Base-by-base conservation (phyloP, 2,888 invertebrate species). In the Trissolcus japonicus region DNA sequence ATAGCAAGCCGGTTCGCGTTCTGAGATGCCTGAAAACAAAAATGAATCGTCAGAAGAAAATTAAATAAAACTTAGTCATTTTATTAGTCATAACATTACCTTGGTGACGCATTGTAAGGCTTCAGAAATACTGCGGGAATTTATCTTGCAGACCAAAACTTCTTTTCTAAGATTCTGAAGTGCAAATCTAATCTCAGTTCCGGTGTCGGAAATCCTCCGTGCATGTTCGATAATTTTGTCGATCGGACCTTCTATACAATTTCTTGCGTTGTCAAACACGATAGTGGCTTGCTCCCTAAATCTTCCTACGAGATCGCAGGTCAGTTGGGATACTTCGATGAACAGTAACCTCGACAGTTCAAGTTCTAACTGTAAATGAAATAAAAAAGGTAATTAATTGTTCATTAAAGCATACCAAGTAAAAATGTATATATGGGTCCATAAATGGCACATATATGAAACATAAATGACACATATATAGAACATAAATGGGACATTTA, bases 271-370 rank as follows among this genome's bases (percentile, higher is more conserved):
- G 60, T 68, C 65, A 40, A 65, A 72, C 9, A 67, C 46, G 4
- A 40, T 1, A n/a, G 59, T 13, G 2, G 71, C 56, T 14, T 60
- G 66, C 2, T 71, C 53, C 2, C 29, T 55, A 16, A 76, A 76
- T 29, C 29, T 29, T 53, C 61, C 62, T 0, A 76, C 48, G 25
- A 76, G 54, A 57, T 76, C 54, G 29, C 76, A 76, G n/a, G 76
- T 66, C 1, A 46, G 35, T 2, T 7, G 55, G 57, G 9, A 67
- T 41, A 40, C 61, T 65, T 4, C 7, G 19, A 13, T 16, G 14
- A n/a, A n/a, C 21, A 69, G 14, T 4, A 76, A 29, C 4, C 14
- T 14, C 0, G 62, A 46, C 16, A 76, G 29, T 6, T 65, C 56
- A 6, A 1, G 0, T 21, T 74, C 67, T 21, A 74, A 17, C 74